phyloP scores from a whole-genome alignment of 2,797 vertebrate species.

The Tapirus indicus region DNA sequence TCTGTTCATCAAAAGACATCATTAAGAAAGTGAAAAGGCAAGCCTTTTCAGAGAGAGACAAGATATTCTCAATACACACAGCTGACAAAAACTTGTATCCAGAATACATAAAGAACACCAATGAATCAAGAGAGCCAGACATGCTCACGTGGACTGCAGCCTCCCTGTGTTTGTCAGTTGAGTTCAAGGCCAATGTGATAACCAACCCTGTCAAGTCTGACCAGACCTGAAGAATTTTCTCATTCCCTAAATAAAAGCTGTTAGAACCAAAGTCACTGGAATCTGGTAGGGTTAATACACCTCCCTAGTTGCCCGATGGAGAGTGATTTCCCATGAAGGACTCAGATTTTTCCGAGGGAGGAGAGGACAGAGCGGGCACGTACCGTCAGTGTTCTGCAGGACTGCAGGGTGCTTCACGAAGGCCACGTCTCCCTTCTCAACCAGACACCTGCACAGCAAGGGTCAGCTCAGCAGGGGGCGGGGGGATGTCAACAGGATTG shows the following conservation, averaged over 20 bases:
- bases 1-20: not conserved
- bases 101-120: not conserved
- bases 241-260: not conserved
- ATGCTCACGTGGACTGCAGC: rapidly evolving
- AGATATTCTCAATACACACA: not conserved
- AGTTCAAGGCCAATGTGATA: not conserved
- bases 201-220: not conserved
- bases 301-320: not conserved
- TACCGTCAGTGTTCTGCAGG: constrained; percentile 86
- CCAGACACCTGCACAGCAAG: constrained; percentile 91
- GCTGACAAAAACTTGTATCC: not conserved
- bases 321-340: not conserved
- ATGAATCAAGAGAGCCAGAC: not conserved
- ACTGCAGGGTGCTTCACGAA: constrained; percentile 92
- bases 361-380: not conserved
- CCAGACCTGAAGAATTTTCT: not conserved
- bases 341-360: not conserved
- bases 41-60: not conserved
- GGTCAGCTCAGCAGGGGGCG: not conserved
- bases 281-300: not conserved
- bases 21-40: not conserved
- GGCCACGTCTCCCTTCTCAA: constrained; percentile 91
- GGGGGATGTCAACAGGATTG: not conserved
- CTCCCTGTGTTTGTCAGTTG: not conserved
- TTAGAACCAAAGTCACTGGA: not conserved